Evolutionary conservation across 2,797 vertebrate species (phyloP).

Genomic region (Xerus rutilus): DNA sequence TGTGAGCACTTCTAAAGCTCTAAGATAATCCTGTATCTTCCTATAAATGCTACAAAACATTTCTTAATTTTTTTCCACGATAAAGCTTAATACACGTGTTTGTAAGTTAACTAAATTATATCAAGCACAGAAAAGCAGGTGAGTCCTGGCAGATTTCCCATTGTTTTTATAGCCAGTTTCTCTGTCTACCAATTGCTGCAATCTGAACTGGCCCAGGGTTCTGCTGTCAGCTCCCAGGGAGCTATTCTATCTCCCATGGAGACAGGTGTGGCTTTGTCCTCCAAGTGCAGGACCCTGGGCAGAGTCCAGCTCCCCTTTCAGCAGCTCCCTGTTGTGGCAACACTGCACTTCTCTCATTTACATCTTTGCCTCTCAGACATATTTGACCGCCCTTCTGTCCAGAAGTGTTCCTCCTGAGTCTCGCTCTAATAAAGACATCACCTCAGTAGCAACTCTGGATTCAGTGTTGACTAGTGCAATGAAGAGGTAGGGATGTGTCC

Average conservation of each 20-base stretch:
- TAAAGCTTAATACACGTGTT: constrained; percentile 75
- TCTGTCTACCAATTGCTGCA: constrained; percentile 74
- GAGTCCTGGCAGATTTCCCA: constrained; percentile 74
- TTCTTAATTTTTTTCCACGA: constrained; percentile 49
- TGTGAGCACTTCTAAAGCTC: constrained; percentile 70
- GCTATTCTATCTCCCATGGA: constrained; percentile 49
- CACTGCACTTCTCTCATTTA: constrained; percentile 72
- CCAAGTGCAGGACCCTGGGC: constrained; percentile 64
- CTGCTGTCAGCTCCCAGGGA: constrained; percentile 26
- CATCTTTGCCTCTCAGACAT: constrained; percentile 50
- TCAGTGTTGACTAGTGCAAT: background rate
- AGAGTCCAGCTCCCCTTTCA: constrained; percentile 73
- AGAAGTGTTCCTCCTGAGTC: constrained; percentile 52
- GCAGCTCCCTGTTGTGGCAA: constrained; percentile 74
- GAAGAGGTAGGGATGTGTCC: background rate
- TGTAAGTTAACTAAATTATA: constrained; percentile 74
- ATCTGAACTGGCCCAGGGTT: constrained; percentile 64
- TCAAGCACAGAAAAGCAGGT: constrained; percentile 75
- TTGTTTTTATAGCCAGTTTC: constrained; percentile 79
- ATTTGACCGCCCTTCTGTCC: constrained; percentile 67
- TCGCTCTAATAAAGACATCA: constrained; percentile 54
- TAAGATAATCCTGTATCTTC: constrained; percentile 73
- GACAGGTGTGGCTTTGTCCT: constrained; percentile 80
- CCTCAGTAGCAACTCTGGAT: background rate
- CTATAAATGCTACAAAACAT: constrained; percentile 59